Evolutionary conservation across 2,888 invertebrate genomes (phyloP).

Genomic region (Cosmorhoe ocellata): DNA sequence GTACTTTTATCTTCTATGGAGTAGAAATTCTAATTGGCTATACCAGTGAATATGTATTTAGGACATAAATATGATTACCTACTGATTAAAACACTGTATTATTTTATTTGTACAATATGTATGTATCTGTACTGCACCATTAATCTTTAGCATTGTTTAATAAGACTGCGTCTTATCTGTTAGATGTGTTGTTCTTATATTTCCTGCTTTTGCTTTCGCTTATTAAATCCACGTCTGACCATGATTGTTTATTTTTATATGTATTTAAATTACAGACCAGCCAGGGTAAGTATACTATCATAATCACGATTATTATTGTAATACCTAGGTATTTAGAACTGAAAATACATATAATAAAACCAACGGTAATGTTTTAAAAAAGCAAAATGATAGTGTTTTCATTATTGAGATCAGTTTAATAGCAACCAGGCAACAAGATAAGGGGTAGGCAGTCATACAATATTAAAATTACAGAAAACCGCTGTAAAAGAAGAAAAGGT

Average conservation of each 20-base stretch:
- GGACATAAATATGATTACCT: slow-evolving; percentile 3
- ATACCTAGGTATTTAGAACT: too few species aligned
- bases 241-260: slow-evolving; percentile 5
- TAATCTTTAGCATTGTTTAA: slow-evolving; percentile 42
- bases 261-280: slow-evolving; percentile 20
- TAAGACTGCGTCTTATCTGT: slow-evolving; percentile 36
- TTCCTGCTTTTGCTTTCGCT: slow-evolving; percentile 66
- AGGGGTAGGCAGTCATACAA: background rate
- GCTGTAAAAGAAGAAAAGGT: slow-evolving; percentile 73
- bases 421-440: too few species aligned
- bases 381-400: too few species aligned
- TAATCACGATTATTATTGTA: too few species aligned
- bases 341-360: too few species aligned
- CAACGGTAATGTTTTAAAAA: too few species aligned
- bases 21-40: slow-evolving; percentile 20
- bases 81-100: slow-evolving; percentile 23
- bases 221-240: slow-evolving; percentile 38
- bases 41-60: slow-evolving; percentile 22
- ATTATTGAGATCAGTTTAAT: too few species aligned
- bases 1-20: slow-evolving; percentile 17
- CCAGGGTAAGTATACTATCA: slow-evolving; percentile 34
- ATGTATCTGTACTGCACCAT: slow-evolving; percentile 29
- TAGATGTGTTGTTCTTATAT: slow-evolving; percentile 47
- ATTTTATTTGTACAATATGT: slow-evolving; percentile 24
- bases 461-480: slow-evolving; percentile 68